Base-by-base conservation (phyloP, 2,888 invertebrate species). In the Drosophila emarginata region DNA sequence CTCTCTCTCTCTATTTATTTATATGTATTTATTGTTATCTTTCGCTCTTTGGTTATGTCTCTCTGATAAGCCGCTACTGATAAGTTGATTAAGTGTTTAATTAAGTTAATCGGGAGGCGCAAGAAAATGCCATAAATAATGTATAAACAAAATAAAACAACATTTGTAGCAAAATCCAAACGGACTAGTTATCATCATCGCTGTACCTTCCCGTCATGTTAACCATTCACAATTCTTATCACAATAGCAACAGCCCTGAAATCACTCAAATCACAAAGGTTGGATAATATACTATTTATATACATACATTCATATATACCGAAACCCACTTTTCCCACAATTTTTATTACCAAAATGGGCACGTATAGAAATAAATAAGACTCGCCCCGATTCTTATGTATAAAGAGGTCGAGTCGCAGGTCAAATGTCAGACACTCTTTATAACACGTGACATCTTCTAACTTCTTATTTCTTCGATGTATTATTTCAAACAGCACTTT, bases 61-160 rank as follows among this genome's bases (percentile, higher is more conserved):
- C 63, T 59, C 56, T 59, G 77, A 80, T 79, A 84, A 78, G 68
- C 75, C 69, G 54, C 53, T 14, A 36, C 79, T 72, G 84, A 88
- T 81, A 83, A 86, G 67, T 74, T 74, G 66, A 84, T 82, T 78
- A 83, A 77, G 78, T 80, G 80, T 67, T 89, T 84, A 89, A 89
- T 89, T 88, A 76, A 84, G 79, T 79, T 82, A 84, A 77, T 67
- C 64, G 67, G 60, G 59, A 62, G 51, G 60, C 54, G 65, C 50
- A 69, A 52, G 68, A 74, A 58, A 75, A 61, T 61, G 40, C 50
- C 70, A 70, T 64, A 74, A 68, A 72, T 63, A 74, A 71, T 61
- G 37, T 60, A 53, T 51, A 61, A 65, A 56, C 60, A 71, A 58
- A 45, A 36, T 60, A 61, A 36, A 40, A 23, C 56, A 65, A 45